Evolutionary conservation across 2,888 invertebrate genomes (phyloP).

Genomic region (Sthenelais limicola): DNA sequence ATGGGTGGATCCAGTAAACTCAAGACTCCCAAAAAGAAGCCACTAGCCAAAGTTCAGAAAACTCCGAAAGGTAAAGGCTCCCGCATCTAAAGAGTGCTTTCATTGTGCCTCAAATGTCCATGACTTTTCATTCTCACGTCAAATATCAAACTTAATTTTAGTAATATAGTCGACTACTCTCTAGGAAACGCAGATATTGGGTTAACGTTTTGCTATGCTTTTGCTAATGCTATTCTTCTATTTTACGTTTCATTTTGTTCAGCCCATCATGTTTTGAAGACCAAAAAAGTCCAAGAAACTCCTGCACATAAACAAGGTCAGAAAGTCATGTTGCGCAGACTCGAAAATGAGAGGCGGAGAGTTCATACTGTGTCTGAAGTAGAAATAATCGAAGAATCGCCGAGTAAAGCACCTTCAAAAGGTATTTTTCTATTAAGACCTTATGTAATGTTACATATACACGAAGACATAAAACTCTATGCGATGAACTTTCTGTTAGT

Average conservation of each 20-base stretch:
- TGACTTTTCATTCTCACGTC: too few species aligned
- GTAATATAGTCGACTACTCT: too few species aligned
- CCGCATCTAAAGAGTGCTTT: too few species aligned
- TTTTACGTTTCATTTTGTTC: conserved; percentile 16
- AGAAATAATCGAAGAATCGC: conserved; percentile 62
- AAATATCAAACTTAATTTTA: too few species aligned
- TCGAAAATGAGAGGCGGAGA: conserved; percentile 46
- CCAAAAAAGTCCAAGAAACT: conserved; percentile 60
- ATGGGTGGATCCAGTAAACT: too few species aligned
- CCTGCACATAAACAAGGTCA: conserved; percentile 62
- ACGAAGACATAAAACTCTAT: background rate
- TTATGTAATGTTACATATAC: background rate
- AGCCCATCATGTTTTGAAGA: conserved; percentile 45
- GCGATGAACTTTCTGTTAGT: background rate
- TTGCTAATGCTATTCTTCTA: too few species aligned
- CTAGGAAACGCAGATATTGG: too few species aligned
- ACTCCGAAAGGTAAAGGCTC: conserved; percentile 51
- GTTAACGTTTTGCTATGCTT: too few species aligned
- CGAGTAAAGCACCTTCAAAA: conserved; percentile 56
- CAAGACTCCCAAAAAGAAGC: conserved; percentile 13
- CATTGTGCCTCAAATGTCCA: too few species aligned
- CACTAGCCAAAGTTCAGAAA: background rate
- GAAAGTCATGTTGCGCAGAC: conserved; percentile 47
- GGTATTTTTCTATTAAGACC: conserved; percentile 52
- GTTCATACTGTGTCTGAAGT: conserved; percentile 46